Percentiles rank a stretch among this genome's conserved stretches.
Conservation (phyloP, 2,113 vertebrate genomes). For the Sapayoa aenigma region DNA sequence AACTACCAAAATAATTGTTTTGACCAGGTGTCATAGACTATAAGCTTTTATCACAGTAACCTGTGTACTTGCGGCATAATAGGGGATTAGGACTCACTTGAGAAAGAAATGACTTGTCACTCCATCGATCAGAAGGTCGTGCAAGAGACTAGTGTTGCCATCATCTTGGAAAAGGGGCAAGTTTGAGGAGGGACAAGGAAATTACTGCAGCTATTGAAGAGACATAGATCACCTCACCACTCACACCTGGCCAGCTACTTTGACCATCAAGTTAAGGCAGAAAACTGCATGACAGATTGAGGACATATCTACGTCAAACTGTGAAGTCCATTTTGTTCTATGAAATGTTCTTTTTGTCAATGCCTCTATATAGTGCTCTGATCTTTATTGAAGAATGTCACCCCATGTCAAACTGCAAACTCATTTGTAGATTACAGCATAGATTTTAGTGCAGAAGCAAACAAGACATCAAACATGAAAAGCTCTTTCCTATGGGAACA, state of each 20-base stretch:
- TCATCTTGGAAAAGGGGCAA: neutral
- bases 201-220: slow-evolving; percentile 43
- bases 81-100: slow-evolving; percentile 61
- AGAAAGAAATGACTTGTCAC: slow-evolving; percentile 65
- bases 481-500: neutral
- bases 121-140: slow-evolving; percentile 46
- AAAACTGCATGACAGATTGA: slow-evolving; percentile 11
- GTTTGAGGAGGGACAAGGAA: slow-evolving; percentile 37
- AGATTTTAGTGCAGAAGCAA: slow-evolving; percentile 13
- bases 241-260: slow-evolving; percentile 41
- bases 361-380: neutral
- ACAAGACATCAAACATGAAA: neutral
- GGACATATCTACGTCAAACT: slow-evolving; percentile 5
- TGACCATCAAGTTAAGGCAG: slow-evolving; percentile 23
- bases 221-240: slow-evolving; percentile 23
- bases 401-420: neutral
- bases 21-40: slow-evolving; percentile 51
- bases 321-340: slow-evolving; percentile 20
- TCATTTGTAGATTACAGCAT: slow-evolving; percentile 10
- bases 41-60: slow-evolving; percentile 53
- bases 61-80: slow-evolving; percentile 47
- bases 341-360: neutral
- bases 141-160: neutral
- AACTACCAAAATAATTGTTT: slow-evolving; percentile 61
- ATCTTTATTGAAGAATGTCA: slow-evolving; percentile 21